Conservation (phyloP, 1,140 invertebrate species). For the Ganaspis sp. region DNA sequence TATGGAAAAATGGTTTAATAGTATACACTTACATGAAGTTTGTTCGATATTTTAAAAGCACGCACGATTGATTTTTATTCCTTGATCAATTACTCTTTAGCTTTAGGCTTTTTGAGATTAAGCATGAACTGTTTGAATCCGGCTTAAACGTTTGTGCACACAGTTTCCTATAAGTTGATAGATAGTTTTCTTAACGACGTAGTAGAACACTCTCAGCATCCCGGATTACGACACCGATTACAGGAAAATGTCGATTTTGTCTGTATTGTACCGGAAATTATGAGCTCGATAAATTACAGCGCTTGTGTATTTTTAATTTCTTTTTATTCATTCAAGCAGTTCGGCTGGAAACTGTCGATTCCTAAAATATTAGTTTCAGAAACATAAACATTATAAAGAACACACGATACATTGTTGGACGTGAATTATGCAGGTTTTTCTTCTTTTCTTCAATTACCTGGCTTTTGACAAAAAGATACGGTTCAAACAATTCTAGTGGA, state of each 20-base stretch:
- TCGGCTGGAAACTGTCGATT: constrained; percentile 28
- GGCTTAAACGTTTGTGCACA: not conserved
- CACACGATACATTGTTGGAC: no score
- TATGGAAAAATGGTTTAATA: no score
- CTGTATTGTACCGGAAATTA: constrained; percentile 60
- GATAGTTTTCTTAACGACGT: constrained; percentile 20
- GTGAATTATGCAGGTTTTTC: no score
- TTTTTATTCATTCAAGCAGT: constrained; percentile 42
- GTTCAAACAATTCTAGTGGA: no score
- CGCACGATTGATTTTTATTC: no score
- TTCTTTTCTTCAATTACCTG: no score
- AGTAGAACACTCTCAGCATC: constrained; percentile 47
- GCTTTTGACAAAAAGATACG: no score
- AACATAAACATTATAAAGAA: not conserved
- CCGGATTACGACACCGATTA: constrained; percentile 49
- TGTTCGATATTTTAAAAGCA: no score
- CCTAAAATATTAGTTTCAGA: not conserved
- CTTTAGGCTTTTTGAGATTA: no score
- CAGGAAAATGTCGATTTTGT: constrained; percentile 64
- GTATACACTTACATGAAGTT: no score
- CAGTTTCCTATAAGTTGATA: not conserved
- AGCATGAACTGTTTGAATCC: not conserved
- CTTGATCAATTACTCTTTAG: no score
- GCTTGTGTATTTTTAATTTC: constrained; percentile 41
- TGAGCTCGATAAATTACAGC: constrained; percentile 60